Base-by-base conservation (phyloP, 1,140 invertebrate genomes). In the Drosophila bocki region DNA sequence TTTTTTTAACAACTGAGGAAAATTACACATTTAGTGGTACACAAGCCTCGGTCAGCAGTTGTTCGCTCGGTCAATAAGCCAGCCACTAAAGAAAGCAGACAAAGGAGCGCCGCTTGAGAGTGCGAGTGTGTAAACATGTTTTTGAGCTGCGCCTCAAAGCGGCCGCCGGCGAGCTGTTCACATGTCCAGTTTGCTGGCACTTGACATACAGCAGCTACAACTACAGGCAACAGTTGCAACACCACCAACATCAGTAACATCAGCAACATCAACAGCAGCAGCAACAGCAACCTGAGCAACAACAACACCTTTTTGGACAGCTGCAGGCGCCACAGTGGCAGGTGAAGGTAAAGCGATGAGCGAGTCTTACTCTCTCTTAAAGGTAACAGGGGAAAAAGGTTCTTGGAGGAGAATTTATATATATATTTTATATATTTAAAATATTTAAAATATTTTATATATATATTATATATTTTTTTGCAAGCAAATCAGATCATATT, bases 61-160 rank as follows among this genome's bases (percentile, higher is more conserved):
- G 48, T 39, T 72, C 26, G 48, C 29, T 70, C 48, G 65, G 84
- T 80, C 84, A 88, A 88, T 78, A 80, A 62, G 78, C 61, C 69
- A 72, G 51, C 53, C 53, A 72, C 29, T 64, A 75, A 88, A 87
- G 84, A 88, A 88, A 88, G 85, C 78, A 71, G 56, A 75, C 61
- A 63, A 83, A 76, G 70, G 67, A 61, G 74, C 51, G 77, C 58
- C 59, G 50, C 51, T 32, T 50, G 77, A 53, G 48, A 56, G 61
- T 68, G 82, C 50, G 70, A 72, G 71, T 87, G 71, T 87, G 84
- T 77, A 88, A 88, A 88, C 84, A 88, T 88, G 85, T 88, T 88
- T 87, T 88, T 80, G 85, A 88, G 76, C 50, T 81, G 67, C 67
- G 77, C 72, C 84, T 88, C 84, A 85, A 79, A 82, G 82, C 60